These are phyloP conservation scores for Cladopsammia gracilis DNA, from an alignment of 64 coral and sea anemone genomes.

Conservation along the genomic window DNA sequence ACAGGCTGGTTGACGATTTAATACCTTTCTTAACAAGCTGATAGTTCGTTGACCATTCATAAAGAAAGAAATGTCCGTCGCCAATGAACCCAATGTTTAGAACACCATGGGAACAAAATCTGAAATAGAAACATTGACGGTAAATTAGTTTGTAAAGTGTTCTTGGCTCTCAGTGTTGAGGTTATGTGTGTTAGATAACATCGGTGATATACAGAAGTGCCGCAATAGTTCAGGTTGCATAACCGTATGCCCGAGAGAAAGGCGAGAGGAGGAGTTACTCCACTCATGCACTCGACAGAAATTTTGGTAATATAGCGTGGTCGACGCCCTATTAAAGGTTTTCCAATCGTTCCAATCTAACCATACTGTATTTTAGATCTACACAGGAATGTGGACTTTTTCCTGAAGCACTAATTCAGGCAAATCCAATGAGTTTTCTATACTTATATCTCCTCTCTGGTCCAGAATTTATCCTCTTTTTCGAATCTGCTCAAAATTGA, in stretches of 20 bases:
- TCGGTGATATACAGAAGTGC: neutral
- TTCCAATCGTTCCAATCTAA: too few relatives aligned
- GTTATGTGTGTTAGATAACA: neutral
- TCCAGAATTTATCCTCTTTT: too few relatives aligned
- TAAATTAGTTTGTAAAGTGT: neutral
- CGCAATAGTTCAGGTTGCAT: neutral
- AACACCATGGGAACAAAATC: constrained; percentile 4
- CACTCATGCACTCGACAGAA: too few relatives aligned
- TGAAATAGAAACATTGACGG: constrained; percentile 1
- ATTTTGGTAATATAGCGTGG: too few relatives aligned
- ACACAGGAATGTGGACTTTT: too few relatives aligned
- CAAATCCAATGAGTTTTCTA: too few relatives aligned
- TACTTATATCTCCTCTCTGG: too few relatives aligned
- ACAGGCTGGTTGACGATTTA: too few relatives aligned
- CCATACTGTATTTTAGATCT: too few relatives aligned
- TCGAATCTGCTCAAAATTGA: too few relatives aligned
- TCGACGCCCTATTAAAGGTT: too few relatives aligned
- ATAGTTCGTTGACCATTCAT: neutral
- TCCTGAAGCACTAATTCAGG: too few relatives aligned
- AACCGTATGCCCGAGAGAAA: neutral
- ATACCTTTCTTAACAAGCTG: neutral
- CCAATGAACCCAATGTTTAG: neutral
- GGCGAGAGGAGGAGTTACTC: neutral
- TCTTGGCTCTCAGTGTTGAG: neutral
- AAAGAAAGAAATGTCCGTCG: neutral